A percentile compares a stretch with the other conserved stretches of the same genome.
Conservation (phyloP, 1,140 invertebrate species). For the Megalopta genalis region DNA sequence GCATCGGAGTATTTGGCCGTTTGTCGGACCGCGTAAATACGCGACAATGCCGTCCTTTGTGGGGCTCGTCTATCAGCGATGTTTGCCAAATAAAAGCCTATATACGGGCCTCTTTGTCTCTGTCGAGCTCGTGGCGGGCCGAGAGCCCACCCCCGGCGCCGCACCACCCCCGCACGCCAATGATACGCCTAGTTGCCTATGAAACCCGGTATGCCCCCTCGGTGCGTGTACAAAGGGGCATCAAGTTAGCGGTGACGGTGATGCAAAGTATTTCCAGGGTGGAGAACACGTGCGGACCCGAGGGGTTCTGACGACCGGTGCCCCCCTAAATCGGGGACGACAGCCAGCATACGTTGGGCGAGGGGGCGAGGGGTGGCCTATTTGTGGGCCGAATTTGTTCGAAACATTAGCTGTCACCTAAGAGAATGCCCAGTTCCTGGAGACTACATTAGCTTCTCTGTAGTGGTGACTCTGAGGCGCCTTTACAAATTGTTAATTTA, state of each 20-base stretch:
- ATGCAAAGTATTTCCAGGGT: conserved; percentile 61
- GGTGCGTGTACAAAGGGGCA: conserved; percentile 58
- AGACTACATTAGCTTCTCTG: no score
- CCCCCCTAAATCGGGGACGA: conserved; percentile 46
- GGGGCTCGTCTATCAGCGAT: conserved; percentile 61
- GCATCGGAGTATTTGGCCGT: conserved; percentile 60
- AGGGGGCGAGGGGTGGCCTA: background rate
- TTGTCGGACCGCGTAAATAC: conserved; percentile 66
- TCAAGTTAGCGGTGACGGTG: conserved; percentile 61
- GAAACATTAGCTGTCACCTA: background rate
- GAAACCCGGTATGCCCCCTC: conserved; percentile 61
- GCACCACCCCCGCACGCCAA: conserved; percentile 44
- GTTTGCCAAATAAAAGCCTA: conserved; percentile 69
- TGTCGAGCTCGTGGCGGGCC: conserved; percentile 44
- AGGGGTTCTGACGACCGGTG: conserved; percentile 18
- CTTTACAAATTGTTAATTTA: no score
- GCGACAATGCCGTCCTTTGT: conserved; percentile 66
- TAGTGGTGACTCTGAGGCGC: no score
- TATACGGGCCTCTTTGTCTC: conserved; percentile 63
- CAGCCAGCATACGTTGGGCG: conserved; percentile 57
- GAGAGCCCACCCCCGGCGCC: conserved; percentile 3
- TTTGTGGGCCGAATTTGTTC: conserved; percentile 17
- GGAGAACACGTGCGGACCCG: conserved; percentile 59
- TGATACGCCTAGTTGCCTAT: conserved; percentile 68
- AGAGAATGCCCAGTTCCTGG: background rate